Conservation (phyloP, 2,113 vertebrate species). For the Zapornia atra region DNA sequence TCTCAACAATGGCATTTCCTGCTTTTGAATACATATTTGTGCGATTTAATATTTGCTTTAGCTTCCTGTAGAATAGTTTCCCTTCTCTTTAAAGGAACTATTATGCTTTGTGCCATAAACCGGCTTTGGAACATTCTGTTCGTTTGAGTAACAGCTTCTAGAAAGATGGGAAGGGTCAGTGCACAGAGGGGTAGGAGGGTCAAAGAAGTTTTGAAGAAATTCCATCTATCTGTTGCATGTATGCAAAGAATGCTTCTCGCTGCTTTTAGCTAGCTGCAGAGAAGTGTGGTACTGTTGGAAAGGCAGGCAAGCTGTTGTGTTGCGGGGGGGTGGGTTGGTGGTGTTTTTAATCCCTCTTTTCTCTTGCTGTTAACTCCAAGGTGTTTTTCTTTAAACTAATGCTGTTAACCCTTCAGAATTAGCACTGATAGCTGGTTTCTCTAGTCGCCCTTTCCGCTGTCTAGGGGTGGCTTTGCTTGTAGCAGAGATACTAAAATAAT, state of each 20-base stretch:
- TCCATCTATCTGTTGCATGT: no score
- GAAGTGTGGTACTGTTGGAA: background rate
- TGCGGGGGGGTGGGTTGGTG: no score
- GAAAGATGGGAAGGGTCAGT: background rate
- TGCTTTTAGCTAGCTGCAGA: background rate
- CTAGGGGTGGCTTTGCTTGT: background rate
- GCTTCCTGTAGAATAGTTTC: constrained; percentile 16
- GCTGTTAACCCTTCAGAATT: background rate
- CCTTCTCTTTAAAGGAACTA: background rate
- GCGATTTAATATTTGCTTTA: constrained; percentile 13
- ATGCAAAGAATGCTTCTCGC: background rate
- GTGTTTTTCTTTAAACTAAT: background rate
- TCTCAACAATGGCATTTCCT: constrained; percentile 40
- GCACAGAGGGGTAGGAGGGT: background rate
- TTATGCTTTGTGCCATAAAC: background rate
- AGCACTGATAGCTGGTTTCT: background rate
- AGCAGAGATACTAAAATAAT: background rate
- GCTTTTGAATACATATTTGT: constrained; percentile 3
- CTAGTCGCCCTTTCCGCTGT: background rate
- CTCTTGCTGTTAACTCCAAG: background rate
- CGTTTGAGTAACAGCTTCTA: background rate
- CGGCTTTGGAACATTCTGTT: constrained; percentile 49
- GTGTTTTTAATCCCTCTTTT: background rate
- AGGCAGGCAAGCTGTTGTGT: background rate
- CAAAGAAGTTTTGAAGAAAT: background rate